phyloP scores from a whole-genome alignment of 2,113 vertebrate species.

The Corythaeola cristata region DNA sequence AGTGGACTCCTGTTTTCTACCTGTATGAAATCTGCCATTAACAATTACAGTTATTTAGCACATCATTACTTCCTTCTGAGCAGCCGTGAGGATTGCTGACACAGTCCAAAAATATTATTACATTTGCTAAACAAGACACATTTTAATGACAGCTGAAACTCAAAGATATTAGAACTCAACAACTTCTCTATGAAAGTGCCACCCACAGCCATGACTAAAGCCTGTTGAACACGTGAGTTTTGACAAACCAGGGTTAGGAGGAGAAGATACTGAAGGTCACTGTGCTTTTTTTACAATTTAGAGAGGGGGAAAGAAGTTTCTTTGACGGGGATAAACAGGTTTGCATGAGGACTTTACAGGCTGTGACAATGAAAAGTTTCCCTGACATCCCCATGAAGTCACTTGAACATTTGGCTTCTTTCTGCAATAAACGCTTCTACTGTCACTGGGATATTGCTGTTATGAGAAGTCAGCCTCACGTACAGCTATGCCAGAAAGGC shows the following conservation, averaged over 20 bases:
- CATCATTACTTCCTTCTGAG: not conserved
- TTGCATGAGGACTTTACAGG: not conserved
- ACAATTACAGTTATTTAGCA: not conserved
- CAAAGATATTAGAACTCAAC: not conserved
- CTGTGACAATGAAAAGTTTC: not conserved
- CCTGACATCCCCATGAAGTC: not conserved
- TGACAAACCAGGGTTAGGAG: rapidly evolving
- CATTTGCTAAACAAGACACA: not conserved
- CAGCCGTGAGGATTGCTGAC: not conserved
- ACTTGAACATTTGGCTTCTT: not conserved
- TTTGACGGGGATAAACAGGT: not conserved
- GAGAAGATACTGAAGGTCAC: not conserved
- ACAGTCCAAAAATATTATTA: not conserved
- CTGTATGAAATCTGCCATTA: not conserved
- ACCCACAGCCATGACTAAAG: not conserved
- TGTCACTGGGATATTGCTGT: not conserved
- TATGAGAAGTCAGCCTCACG: not conserved
- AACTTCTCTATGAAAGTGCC: not conserved
- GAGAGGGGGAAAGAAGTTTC: not conserved
- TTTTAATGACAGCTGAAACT: not conserved
- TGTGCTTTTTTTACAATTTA: not conserved
- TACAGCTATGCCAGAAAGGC: not conserved
- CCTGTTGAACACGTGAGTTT: not conserved
- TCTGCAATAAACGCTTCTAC: not conserved
- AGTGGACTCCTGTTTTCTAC: not conserved